A percentile compares a stretch with the other conserved stretches of the same genome.
These are phyloP conservation scores for Coecobrya sp. DNA, from an alignment of 2,888 invertebrate species.

Conservation along the genomic window DNA sequence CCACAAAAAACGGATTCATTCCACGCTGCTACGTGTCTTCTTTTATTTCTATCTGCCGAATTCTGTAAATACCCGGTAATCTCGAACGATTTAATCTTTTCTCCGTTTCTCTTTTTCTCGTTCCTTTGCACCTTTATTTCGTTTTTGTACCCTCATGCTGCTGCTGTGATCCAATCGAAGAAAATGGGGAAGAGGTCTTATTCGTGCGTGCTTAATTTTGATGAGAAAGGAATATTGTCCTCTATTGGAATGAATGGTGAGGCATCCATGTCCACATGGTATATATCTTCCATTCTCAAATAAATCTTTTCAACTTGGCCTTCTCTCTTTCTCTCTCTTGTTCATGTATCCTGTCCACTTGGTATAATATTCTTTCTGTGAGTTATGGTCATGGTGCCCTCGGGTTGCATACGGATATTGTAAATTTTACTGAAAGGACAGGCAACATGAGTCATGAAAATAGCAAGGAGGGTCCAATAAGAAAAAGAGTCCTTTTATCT, in stretches of 20 bases:
- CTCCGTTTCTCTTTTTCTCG: not conserved
- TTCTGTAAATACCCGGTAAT: constrained; percentile 69
- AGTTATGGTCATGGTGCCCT: constrained; percentile 70
- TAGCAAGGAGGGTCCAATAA: constrained; percentile 24
- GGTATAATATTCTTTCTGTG: constrained; percentile 42
- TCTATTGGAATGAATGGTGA: constrained; percentile 35
- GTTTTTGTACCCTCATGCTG: not conserved
- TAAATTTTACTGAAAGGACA: constrained; percentile 69
- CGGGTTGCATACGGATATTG: constrained; percentile 74
- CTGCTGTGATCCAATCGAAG: constrained; percentile 13
- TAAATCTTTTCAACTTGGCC: constrained; percentile 62
- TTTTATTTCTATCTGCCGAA: constrained; percentile 36
- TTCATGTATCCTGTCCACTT: constrained; percentile 62
- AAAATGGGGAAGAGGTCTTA: constrained; percentile 13
- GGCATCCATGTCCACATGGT: constrained; percentile 13
- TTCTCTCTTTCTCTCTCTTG: constrained; percentile 19
- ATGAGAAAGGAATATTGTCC: constrained; percentile 55
- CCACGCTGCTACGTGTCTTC: constrained; percentile 36
- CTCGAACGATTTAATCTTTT: constrained; percentile 69
- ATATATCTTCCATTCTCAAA: constrained; percentile 30
- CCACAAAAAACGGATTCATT: constrained; percentile 32
- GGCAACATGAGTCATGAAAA: constrained; percentile 68
- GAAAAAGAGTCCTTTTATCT: constrained; percentile 36
- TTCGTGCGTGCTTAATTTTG: constrained; percentile 70
- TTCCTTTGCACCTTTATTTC: constrained; percentile 17